phyloP scores from a whole-genome alignment of 2,113 vertebrate genomes.

The Noturus placidus region DNA sequence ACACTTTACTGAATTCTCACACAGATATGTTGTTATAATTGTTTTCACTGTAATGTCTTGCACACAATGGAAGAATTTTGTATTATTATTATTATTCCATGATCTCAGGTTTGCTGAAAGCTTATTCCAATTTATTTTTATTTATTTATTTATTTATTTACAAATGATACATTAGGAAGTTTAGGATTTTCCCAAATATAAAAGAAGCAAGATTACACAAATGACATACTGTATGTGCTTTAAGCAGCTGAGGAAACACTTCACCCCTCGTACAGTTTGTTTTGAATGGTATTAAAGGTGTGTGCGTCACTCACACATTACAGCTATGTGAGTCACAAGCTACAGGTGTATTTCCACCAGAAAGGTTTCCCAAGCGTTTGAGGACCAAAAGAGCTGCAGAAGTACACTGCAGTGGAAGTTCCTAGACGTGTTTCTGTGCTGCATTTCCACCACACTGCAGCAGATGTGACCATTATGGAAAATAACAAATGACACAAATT shows the following conservation, averaged over 20 bases:
- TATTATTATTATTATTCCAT: not conserved
- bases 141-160: not conserved
- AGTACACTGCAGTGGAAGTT: not conserved
- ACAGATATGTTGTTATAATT: not conserved
- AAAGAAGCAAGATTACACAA: not conserved
- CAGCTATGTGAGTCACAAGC: not conserved
- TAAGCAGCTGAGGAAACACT: not conserved
- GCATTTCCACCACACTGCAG: conserved; percentile 1
- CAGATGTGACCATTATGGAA: not conserved
- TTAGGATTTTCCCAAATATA: not conserved
- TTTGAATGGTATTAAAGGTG: not conserved
- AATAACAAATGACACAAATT: conserved; percentile 1
- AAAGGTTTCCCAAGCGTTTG: not conserved
- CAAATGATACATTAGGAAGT: not conserved
- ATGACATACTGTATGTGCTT: not conserved
- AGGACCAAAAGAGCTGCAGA: not conserved
- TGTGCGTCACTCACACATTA: not conserved
- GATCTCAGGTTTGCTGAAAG: not conserved
- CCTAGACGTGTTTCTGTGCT: not conserved
- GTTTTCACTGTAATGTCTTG: not conserved
- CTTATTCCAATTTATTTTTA: not conserved
- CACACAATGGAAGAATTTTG: not conserved
- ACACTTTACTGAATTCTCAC: not conserved
- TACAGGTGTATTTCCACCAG: not conserved
- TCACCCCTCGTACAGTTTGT: not conserved